These are phyloP conservation scores for Calidris pugnax DNA, from an alignment of 2,113 vertebrate species.

Conservation along the genomic window DNA sequence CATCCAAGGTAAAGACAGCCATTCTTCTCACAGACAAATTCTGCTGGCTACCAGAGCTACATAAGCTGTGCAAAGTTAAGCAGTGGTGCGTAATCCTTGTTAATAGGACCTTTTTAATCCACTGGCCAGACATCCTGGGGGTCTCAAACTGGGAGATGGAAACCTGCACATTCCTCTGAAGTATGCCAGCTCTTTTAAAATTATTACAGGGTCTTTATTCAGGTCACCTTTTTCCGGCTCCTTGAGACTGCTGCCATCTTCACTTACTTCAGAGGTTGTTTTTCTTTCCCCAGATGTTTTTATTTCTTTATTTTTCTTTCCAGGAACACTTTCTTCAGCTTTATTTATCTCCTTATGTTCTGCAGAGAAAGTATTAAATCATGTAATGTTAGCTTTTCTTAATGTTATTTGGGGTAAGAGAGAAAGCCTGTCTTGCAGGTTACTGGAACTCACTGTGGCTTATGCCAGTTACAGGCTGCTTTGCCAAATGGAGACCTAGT, in stretches of 20 bases:
- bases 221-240: background rate
- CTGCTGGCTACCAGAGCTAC: background rate
- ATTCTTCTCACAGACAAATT: background rate
- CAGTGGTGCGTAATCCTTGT: background rate
- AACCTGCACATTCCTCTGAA: background rate
- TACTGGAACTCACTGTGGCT: background rate
- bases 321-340: background rate
- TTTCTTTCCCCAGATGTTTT: background rate
- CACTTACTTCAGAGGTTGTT: background rate
- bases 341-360: background rate
- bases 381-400: background rate
- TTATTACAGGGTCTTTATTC: background rate
- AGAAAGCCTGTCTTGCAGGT: background rate
- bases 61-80: background rate
- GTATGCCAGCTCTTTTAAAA: background rate
- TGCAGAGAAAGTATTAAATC: background rate
- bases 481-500: background rate
- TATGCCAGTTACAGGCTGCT: background rate
- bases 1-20: background rate
- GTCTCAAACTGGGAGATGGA: background rate
- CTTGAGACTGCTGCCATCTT: background rate
- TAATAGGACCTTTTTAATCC: background rate
- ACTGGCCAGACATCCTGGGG: background rate
- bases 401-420: background rate
- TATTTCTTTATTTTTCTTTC: background rate